Evolutionary conservation across 1,140 invertebrate genomes (phyloP).

Genomic region (Doryteuthis pealeii): DNA sequence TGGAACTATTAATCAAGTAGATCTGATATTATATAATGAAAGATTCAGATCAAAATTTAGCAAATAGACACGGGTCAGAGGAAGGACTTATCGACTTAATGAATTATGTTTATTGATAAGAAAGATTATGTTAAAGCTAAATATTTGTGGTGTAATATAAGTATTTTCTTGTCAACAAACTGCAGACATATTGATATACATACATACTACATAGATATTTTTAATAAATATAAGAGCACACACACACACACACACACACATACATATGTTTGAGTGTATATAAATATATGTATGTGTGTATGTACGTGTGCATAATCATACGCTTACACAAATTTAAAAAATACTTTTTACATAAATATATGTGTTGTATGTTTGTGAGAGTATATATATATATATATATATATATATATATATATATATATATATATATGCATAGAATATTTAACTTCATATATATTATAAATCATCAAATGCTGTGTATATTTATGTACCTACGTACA

Average conservation of each 20-base stretch:
- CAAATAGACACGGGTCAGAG: too few species aligned
- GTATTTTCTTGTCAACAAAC: too few species aligned
- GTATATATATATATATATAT: neutral
- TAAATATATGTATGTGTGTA: neutral
- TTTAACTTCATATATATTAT: too few species aligned
- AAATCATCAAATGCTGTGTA: too few species aligned
- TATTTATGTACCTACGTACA: neutral
- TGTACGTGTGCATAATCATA: neutral
- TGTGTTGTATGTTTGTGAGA: neutral
- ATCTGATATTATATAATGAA: too few species aligned
- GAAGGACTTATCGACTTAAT: too few species aligned
- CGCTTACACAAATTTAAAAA: neutral
- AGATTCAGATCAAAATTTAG: too few species aligned
- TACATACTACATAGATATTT: too few species aligned
- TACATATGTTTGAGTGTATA: neutral
- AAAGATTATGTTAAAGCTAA: too few species aligned
- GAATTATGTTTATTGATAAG: too few species aligned
- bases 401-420: neutral
- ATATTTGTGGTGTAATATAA: too few species aligned
- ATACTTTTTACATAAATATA: neutral
- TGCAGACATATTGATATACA: neutral
- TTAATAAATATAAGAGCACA: neutral
- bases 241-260: neutral
- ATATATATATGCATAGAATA: neutral
- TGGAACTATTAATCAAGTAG: too few species aligned